Base-by-base conservation (phyloP, 2,888 invertebrate species). In the Mellilla xanthometata region DNA sequence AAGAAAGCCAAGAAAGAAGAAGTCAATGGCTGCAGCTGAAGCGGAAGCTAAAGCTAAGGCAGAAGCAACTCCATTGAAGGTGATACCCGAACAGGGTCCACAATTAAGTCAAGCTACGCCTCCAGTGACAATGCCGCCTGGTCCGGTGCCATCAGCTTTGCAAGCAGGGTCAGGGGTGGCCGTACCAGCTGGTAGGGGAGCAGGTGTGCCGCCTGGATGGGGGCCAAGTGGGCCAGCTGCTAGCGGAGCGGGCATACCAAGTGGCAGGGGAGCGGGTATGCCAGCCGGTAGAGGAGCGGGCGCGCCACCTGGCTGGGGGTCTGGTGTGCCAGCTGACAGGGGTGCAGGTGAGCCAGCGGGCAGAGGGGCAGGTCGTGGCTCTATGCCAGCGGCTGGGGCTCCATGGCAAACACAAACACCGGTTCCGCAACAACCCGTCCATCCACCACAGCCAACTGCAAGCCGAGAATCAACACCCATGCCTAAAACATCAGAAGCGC, bases 1-100 rank as follows among this genome's bases (percentile, higher is more conserved):
- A 28, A 61, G 57, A 42, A 51, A 36, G n/a, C 46, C 35, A 10
- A 55, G 54, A 4, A 61, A 54, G 31, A 61, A 58, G 49, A 59
- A 56, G 24, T 13, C 46, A 0, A 23, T 26, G 9, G 39, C 44
- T 33, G 38, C 48, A 8, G 29, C 24, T 27, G 31, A 41, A 30
- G 24, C 52, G 12, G 39, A 19, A 13, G n/a, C 12, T 27, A 15
- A 43, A 7, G 28, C 10, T 24, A 23, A 23, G 8, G 24, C 10
- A 10, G 1, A 23, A 8, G 13, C 27, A 22, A 22, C 10, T 22
- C 9, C 19, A 1, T 23, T 33, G n/a, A 9, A 12, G n/a, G 12
- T 24, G 3, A 24, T 23, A 12, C 27, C 27, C 6, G 34, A 27
- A 7, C 27, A 27, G 11, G 5, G 35, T 8, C 2, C 39, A 26